Evolutionary conservation across 2,888 invertebrate species (phyloP).

Genomic region (Polyommatus icarus): DNA sequence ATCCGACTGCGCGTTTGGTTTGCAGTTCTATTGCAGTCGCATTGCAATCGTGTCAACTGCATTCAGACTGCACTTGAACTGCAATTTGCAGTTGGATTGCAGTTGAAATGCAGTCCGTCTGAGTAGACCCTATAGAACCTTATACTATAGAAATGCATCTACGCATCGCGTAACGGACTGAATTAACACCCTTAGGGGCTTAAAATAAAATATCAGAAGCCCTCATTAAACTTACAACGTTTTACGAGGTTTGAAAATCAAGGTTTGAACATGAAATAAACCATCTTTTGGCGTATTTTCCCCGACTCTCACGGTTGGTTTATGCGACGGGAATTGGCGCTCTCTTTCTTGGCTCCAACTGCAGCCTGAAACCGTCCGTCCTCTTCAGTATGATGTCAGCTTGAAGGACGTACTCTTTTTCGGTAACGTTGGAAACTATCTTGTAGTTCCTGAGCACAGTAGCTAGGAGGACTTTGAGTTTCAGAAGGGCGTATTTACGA

Average conservation of each 20-base stretch:
- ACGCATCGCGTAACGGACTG: no score
- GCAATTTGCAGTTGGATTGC: no score
- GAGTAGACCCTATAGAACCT: no score
- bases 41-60: no score
- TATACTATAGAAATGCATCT: no score
- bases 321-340: slow-evolving; percentile 48
- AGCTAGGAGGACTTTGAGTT: slow-evolving; percentile 86
- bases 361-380: slow-evolving; percentile 85
- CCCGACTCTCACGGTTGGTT: not conserved
- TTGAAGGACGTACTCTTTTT: slow-evolving; percentile 84
- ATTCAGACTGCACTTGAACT: no score
- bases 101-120: no score
- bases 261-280: not conserved
- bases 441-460: slow-evolving; percentile 86
- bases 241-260: not conserved
- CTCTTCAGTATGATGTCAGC: slow-evolving; percentile 88
- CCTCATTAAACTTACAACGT: not conserved
- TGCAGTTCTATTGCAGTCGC: no score
- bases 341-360: slow-evolving; percentile 82
- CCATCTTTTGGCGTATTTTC: not conserved
- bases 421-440: slow-evolving; percentile 81
- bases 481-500: slow-evolving; percentile 89
- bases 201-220: no score
- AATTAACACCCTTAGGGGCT: no score
- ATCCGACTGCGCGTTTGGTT: no score